A percentile compares a stretch with the other conserved stretches of the same genome.
Conservation (phyloP, 2,888 invertebrate species). For the Rhagonycha fulva region DNA sequence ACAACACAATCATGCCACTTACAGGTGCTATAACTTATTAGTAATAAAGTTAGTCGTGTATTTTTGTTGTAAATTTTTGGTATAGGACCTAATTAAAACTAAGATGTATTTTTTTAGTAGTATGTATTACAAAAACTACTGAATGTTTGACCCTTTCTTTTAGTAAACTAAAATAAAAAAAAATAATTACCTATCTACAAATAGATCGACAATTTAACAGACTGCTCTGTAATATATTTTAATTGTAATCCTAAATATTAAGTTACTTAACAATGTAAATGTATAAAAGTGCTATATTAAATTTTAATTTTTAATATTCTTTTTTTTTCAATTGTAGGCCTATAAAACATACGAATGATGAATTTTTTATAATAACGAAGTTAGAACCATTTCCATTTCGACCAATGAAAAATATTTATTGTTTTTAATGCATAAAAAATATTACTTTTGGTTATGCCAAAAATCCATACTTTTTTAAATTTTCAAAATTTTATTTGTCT, state of each 20-base stretch:
- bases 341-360: neutral
- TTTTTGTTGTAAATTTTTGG: slow-evolving; percentile 19
- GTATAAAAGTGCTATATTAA: slow-evolving; percentile 48
- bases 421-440: too few species aligned
- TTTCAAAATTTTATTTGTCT: too few species aligned
- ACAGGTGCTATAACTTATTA: slow-evolving; percentile 27
- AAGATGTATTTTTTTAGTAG: neutral
- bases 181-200: neutral
- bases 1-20: slow-evolving; percentile 12
- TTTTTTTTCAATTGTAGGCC: neutral
- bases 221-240: slow-evolving; percentile 25
- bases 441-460: too few species aligned
- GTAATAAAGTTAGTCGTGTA: slow-evolving; percentile 15
- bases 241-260: slow-evolving; percentile 14
- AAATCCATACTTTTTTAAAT: too few species aligned
- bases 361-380: too few species aligned
- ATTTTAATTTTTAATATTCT: slow-evolving; percentile 41
- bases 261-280: slow-evolving; percentile 37
- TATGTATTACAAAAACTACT: neutral
- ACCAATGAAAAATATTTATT: too few species aligned
- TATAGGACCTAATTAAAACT: slow-evolving; percentile 23
- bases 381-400: too few species aligned
- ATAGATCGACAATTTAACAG: slow-evolving; percentile 9
- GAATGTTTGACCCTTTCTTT: neutral
- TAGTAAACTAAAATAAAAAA: neutral